These are phyloP conservation scores for Caenorhabditis drosophilae DNA, from an alignment of 2,888 invertebrate genomes.

Conservation along the genomic window DNA sequence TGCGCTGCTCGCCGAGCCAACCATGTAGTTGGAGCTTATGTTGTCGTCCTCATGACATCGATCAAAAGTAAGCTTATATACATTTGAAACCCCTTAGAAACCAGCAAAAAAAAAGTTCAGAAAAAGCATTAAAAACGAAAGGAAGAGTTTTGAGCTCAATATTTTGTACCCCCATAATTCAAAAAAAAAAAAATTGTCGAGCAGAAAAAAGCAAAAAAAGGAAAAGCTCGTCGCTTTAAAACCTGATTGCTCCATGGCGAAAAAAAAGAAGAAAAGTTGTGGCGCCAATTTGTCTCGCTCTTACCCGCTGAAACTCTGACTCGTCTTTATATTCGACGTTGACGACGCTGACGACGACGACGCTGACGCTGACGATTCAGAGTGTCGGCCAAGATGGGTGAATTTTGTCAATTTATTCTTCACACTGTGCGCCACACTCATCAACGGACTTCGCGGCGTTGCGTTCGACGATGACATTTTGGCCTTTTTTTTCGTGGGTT, in stretches of 20 bases:
- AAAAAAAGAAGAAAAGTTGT: conserved; percentile 8
- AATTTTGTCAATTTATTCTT: conserved; percentile 45
- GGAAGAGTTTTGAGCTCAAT: background rate
- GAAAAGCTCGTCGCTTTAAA: too few relatives aligned
- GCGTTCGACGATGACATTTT: conserved; percentile 20
- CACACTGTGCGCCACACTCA: conserved; percentile 65
- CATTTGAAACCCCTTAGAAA: too few relatives aligned
- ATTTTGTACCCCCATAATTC: background rate
- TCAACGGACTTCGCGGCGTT: conserved; percentile 62
- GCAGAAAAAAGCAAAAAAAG: conserved; percentile 3
- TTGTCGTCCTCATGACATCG: too few relatives aligned
- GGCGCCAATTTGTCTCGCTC: too few relatives aligned
- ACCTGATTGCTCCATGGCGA: too few relatives aligned
- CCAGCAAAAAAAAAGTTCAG: too few relatives aligned
- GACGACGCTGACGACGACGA: background rate
- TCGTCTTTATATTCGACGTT: conserved; percentile 30
- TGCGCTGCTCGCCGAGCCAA: too few relatives aligned
- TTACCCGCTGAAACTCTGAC: conserved; percentile 48
- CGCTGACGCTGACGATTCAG: background rate
- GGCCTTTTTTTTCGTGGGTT: conserved; percentile 19
- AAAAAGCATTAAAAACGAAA: background rate
- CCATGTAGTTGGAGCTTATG: too few relatives aligned
- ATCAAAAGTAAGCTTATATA: too few relatives aligned
- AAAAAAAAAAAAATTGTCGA: background rate
- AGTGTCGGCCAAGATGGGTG: conserved; percentile 33